phyloP scores from a whole-genome alignment of 2,113 vertebrate genomes.

The Globicephala melas region DNA sequence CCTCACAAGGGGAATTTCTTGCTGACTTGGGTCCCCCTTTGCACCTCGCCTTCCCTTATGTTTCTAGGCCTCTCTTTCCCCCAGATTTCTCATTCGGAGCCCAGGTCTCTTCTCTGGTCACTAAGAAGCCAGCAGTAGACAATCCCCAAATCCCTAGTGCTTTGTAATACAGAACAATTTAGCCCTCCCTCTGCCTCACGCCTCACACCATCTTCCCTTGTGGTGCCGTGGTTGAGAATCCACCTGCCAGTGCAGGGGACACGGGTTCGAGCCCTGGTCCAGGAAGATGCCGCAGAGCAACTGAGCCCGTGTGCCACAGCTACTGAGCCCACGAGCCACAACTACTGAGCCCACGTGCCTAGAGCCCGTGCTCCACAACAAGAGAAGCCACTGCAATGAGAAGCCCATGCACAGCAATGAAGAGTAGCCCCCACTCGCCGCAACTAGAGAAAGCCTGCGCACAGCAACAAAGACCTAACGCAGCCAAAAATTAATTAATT shows the following conservation, averaged over 20 bases:
- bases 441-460: accelerated
- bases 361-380: too few species aligned
- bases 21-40: too few species aligned
- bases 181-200: background rate
- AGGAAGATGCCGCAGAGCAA: too few species aligned
- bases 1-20: background rate
- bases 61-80: background rate
- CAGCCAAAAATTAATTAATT: accelerated
- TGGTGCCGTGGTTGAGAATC: too few species aligned
- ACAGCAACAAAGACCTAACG: accelerated
- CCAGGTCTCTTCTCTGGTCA: background rate
- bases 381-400: too few species aligned
- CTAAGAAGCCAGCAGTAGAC: background rate
- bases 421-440: too few species aligned
- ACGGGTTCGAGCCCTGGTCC: too few species aligned
- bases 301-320: too few species aligned
- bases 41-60: background rate
- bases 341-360: too few species aligned
- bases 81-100: background rate
- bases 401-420: accelerated
- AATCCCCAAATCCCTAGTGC: background rate
- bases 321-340: too few species aligned
- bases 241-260: too few species aligned
- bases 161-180: background rate
- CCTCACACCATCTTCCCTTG: too few species aligned